Evolutionary conservation across 1,140 invertebrate genomes (phyloP).

Genomic region (Aphaenogaster rudis): DNA sequence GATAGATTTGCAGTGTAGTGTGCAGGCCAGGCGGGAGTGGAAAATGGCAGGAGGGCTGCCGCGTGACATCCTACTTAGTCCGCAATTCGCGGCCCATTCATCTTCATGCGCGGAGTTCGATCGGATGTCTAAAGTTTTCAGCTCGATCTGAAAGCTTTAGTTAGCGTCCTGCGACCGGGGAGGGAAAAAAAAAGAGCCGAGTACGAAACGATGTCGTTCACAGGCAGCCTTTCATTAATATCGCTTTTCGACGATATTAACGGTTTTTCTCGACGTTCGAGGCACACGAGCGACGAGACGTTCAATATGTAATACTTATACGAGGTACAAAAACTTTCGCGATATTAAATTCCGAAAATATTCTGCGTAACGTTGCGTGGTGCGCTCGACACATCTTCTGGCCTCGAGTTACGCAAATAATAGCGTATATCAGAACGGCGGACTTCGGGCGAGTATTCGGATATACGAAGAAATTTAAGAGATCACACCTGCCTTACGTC

Average conservation of each 20-base stretch:
- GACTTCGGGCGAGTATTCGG: neutral
- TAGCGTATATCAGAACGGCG: neutral
- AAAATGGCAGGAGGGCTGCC: slow-evolving; percentile 63
- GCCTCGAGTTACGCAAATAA: neutral
- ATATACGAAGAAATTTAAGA: slow-evolving; percentile 46
- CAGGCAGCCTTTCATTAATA: slow-evolving; percentile 55
- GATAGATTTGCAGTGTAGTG: slow-evolving; percentile 42
- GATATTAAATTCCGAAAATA: slow-evolving; percentile 10
- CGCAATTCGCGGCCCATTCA: slow-evolving; percentile 73
- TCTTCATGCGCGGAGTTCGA: slow-evolving; percentile 71
- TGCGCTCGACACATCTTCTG: neutral
- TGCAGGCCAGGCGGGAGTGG: slow-evolving; percentile 42
- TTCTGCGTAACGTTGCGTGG: neutral
- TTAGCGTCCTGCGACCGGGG: slow-evolving; percentile 43
- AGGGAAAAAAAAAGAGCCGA: slow-evolving; percentile 29
- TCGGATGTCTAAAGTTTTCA: slow-evolving; percentile 64
- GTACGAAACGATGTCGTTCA: slow-evolving; percentile 56
- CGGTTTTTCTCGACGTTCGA: slow-evolving; percentile 13
- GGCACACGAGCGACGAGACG: neutral
- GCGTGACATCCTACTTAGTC: slow-evolving; percentile 78
- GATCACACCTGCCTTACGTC: slow-evolving; percentile 27
- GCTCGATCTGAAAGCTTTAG: slow-evolving; percentile 57
- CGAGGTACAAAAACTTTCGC: neutral
- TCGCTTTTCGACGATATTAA: slow-evolving; percentile 20
- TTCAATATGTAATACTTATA: neutral